A percentile compares a stretch with the other conserved stretches of the same genome.
Conservation (phyloP, 2,797 vertebrate genomes). For the Lagorchestes hirsutus region DNA sequence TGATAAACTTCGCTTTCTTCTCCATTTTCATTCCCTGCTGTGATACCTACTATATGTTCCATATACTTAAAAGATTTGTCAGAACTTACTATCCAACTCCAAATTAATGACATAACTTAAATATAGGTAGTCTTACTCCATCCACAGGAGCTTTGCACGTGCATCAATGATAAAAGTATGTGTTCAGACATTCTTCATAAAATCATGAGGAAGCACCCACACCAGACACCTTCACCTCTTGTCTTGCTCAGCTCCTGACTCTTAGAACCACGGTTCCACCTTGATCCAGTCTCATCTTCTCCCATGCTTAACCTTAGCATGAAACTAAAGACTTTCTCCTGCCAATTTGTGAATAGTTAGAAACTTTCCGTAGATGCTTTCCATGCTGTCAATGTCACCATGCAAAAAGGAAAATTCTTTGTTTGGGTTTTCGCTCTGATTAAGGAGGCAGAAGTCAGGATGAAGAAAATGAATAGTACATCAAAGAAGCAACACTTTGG, state of each 20-base stretch:
- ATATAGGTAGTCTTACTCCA: background rate
- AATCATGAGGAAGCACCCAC: background rate
- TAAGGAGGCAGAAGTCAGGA: too few species aligned
- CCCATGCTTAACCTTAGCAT: background rate
- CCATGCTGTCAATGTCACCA: background rate
- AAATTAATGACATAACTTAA: background rate
- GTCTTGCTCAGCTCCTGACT: background rate
- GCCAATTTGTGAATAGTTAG: background rate
- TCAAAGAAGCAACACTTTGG: too few species aligned
- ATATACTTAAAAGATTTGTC: background rate
- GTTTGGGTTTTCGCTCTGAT: too few species aligned
- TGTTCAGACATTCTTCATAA: background rate
- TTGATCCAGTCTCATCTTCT: background rate
- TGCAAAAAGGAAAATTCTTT: too few species aligned
- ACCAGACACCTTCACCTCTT: background rate
- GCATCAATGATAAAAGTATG: too few species aligned
- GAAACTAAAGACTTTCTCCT: background rate
- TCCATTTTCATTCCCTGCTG: background rate
- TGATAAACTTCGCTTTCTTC: background rate
- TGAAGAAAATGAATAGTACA: too few species aligned
- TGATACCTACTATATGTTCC: background rate
- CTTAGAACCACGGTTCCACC: background rate
- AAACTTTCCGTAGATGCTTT: background rate
- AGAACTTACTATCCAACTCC: background rate
- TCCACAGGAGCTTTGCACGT: background rate